Conservation (phyloP, 2,888 invertebrate species). For the Sinhomidia bicolor region DNA sequence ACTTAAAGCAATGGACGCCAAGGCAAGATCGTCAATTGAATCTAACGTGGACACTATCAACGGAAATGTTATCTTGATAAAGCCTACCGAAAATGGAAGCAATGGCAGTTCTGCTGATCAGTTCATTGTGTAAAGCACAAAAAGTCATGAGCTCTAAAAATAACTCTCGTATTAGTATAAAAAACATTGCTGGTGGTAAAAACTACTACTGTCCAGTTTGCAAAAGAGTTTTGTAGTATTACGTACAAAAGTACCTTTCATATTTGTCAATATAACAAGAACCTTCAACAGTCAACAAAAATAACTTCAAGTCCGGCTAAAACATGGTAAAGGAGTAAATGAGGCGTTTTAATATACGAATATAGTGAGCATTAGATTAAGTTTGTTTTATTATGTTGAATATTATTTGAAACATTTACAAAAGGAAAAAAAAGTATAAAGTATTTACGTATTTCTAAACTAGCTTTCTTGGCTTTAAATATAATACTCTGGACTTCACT, state of each 20-base stretch:
- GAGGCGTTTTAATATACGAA: too few relatives aligned
- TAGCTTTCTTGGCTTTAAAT: too few relatives aligned
- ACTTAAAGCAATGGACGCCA: slow-evolving; percentile 85
- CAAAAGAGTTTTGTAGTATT: neutral
- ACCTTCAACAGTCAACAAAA: too few relatives aligned
- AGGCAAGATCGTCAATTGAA: slow-evolving; percentile 42
- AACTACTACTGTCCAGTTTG: neutral
- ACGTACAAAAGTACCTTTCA: neutral
- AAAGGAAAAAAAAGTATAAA: too few relatives aligned
- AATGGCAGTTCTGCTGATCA: neutral
- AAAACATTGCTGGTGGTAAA: neutral
- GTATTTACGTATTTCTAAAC: too few relatives aligned
- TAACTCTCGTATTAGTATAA: neutral
- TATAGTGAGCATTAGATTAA: too few relatives aligned
- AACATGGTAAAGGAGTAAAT: too few relatives aligned
- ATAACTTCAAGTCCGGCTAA: too few relatives aligned
- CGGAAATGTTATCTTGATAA: slow-evolving; percentile 23
- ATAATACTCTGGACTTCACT: too few relatives aligned
- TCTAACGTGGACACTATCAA: slow-evolving; percentile 44
- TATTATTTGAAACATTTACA: too few relatives aligned
- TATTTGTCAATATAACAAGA: too few relatives aligned
- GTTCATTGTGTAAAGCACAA: slow-evolving; percentile 16
- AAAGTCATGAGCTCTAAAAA: neutral
- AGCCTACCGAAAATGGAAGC: neutral
- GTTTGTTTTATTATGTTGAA: too few relatives aligned